Evolutionary conservation across 2,113 vertebrate genomes (phyloP), one percentile per base, ranked within the genome.

Genomic region (Melospiza georgiana): DNA sequence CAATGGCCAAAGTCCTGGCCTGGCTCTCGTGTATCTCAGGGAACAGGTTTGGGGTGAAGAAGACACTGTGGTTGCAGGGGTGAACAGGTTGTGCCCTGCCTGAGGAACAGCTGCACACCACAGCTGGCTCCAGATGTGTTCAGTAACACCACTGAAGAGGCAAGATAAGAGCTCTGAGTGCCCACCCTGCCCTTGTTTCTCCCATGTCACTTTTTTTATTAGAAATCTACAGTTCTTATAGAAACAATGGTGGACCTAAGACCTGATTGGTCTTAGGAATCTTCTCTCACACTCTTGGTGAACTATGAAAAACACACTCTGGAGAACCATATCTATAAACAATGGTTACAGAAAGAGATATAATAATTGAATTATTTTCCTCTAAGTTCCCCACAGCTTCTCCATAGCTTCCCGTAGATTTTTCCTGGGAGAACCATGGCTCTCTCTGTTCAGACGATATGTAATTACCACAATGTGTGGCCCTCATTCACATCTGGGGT

Each of bases 21-120:
- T 3, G 37, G 61, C 24, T 83, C 23, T 83, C 0, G 0, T 30
- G 31, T 9, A 7, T 28, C 55, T 27, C 52, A 17, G n/a, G 28
- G 28, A 35, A 5, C 3, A 78, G 39, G 12, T 44, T 19, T 3
- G 3, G 24, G 12, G 12, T 58, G 5, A 44, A 58, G 48, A n/a
- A 18, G n/a, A 15, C 0, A 2, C 28, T 41, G 2, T 20, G 5
- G 3, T 2, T 25, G 19, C 37, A 74, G 43, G 57, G 19, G 19
- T 3, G 16, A 43, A 9, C 33, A 65, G 28, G 10, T 23, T 68
- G 22, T 44, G 58, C 28, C 41, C n/a, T 58, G 9, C 74, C 35
- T 55, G 61, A 55, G 37, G 11, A 52, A 27, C 9, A 62, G 1
- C 49, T 68, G 14, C 28, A 33, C 48, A 22, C 3, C 59, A 66